Evolutionary conservation across 2,113 vertebrate species (phyloP).

Genomic region (Sciurus niger): DNA sequence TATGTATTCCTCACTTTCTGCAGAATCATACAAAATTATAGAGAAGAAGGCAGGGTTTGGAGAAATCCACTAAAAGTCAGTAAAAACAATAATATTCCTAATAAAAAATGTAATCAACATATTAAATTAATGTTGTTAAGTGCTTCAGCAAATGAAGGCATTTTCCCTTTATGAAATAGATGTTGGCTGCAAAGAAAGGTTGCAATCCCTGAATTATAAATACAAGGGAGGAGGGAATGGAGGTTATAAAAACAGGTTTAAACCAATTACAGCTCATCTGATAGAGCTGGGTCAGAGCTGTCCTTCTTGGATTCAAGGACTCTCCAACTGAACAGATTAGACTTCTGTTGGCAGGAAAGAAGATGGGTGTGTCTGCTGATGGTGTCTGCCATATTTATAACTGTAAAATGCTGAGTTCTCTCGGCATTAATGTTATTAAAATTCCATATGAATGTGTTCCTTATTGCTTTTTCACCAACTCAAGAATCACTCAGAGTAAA

Average conservation of each 20-base stretch:
- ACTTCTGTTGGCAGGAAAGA: background rate
- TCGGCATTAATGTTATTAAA: background rate
- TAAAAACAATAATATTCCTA: background rate
- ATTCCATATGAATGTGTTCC: background rate
- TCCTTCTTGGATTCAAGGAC: background rate
- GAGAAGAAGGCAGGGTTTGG: background rate
- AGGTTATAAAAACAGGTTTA: background rate
- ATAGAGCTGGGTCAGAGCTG: background rate
- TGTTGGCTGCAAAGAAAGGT: background rate
- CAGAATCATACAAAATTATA: background rate
- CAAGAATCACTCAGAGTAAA: background rate
- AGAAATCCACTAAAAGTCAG: background rate
- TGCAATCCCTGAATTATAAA: background rate
- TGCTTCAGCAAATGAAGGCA: background rate
- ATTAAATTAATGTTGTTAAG: slow-evolving; percentile 1
- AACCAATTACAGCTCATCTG: background rate
- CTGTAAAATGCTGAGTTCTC: background rate
- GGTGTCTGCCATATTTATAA: background rate
- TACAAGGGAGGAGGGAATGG: background rate
- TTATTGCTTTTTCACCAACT: slow-evolving; percentile 26
- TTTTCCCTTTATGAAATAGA: background rate
- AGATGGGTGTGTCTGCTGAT: background rate
- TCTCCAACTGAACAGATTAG: background rate
- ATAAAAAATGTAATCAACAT: background rate
- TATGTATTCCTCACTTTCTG: background rate